Evolutionary conservation across 2,797 vertebrate genomes (phyloP).

Genomic region (Heteromormyrus szaboi): DNA sequence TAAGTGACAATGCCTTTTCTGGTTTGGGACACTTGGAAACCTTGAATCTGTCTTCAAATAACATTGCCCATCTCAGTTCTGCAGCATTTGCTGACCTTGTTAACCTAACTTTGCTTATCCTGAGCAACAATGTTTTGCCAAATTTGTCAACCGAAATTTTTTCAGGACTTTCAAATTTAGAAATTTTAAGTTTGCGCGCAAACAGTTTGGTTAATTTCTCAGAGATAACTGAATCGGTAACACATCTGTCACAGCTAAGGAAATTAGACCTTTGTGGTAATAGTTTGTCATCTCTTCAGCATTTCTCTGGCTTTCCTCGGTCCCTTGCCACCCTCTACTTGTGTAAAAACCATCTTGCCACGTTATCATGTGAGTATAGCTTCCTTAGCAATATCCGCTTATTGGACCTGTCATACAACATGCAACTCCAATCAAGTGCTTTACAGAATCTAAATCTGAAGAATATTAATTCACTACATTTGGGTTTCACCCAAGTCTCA

Average conservation of each 20-base stretch:
- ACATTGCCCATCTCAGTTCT: constrained; percentile 39
- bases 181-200: constrained; percentile 42
- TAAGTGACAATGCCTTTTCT: constrained; percentile 47
- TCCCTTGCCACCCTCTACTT: constrained; percentile 49
- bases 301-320: constrained; percentile 47
- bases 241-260: constrained; percentile 40
- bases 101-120: constrained; percentile 49
- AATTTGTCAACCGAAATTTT: constrained; percentile 52
- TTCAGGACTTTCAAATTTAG: constrained; percentile 42
- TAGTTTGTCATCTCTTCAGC: constrained; percentile 45
- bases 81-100: constrained; percentile 52
- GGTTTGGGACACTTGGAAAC: constrained; percentile 46
- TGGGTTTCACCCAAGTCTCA: constrained; percentile 52
- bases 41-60: constrained; percentile 60
- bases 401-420: constrained; percentile 62
- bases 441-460: constrained; percentile 54
- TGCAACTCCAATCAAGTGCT: constrained; percentile 28
- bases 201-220: constrained; percentile 55
- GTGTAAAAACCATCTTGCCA: constrained; percentile 48
- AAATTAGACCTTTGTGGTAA: constrained; percentile 57
- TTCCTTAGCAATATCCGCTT: constrained; percentile 43
- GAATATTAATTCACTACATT: constrained; percentile 36
- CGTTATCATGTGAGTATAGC: constrained; percentile 41
- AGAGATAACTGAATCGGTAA: constrained; percentile 47
- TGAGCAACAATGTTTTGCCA: constrained; percentile 53